These are phyloP conservation scores for Phrixothrix hirtus DNA, from an alignment of 2,888 invertebrate species.

Conservation along the genomic window DNA sequence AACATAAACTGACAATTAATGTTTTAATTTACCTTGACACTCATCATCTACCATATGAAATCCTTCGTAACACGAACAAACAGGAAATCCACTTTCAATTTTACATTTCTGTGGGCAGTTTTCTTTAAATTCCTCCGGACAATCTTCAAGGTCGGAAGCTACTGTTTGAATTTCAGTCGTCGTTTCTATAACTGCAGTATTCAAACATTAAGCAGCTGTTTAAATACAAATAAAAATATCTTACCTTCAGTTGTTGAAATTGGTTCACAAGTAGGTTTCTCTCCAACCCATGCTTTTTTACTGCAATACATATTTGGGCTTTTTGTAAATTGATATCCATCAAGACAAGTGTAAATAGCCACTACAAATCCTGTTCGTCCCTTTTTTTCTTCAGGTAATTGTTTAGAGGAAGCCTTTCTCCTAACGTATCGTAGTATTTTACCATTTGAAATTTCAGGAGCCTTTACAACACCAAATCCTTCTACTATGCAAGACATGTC, in stretches of 20 bases:
- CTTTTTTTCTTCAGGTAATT: conserved; percentile 37
- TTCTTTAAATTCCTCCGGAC: conserved; percentile 33
- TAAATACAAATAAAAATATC: too few relatives aligned
- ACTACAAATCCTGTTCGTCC: conserved; percentile 59
- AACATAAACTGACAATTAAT: too few relatives aligned
- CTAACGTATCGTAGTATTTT: conserved; percentile 45
- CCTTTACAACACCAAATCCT: conserved; percentile 49
- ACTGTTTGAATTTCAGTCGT: neutral
- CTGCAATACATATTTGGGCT: conserved; percentile 62
- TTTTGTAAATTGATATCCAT: conserved; percentile 57
- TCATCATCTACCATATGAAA: conserved; percentile 37
- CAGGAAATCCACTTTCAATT: conserved; percentile 46
- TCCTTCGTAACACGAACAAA: conserved; percentile 45
- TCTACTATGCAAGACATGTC: conserved; percentile 52
- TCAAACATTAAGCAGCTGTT: too few relatives aligned
- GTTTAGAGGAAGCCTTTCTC: conserved; percentile 13
- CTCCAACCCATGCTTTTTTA: conserved; percentile 61
- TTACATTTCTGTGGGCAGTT: conserved; percentile 59
- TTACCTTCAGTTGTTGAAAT: too few relatives aligned
- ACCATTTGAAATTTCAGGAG: conserved; percentile 53
- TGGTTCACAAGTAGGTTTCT: conserved; percentile 57
- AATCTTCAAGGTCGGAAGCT: conserved; percentile 13
- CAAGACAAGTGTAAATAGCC: conserved; percentile 62
- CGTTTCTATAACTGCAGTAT: neutral
- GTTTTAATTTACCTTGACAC: conserved; percentile 41